phyloP scores from a whole-genome alignment of 2,888 invertebrate genomes.

The Sipunculus nudus region DNA sequence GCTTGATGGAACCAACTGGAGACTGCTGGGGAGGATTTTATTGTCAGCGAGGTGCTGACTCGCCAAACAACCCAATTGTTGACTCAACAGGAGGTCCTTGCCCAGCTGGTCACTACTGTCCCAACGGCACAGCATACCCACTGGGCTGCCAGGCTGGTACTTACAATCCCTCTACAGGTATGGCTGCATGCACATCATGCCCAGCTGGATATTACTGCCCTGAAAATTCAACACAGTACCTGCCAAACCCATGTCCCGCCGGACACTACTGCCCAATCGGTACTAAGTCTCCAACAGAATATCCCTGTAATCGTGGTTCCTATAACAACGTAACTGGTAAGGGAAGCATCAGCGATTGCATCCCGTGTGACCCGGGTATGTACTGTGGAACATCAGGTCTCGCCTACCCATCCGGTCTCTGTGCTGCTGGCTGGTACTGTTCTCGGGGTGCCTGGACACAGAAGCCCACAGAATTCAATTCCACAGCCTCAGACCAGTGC shows the following conservation, averaged over 20 bases:
- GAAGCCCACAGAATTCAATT: slow-evolving; percentile 54
- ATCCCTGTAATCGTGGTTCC: slow-evolving; percentile 54
- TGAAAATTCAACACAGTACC: slow-evolving; percentile 41
- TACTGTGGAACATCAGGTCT: slow-evolving; percentile 54
- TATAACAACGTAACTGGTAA: slow-evolving; percentile 51
- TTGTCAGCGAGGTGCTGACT: slow-evolving; percentile 51
- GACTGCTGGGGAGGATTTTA: slow-evolving; percentile 60
- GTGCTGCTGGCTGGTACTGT: slow-evolving; percentile 62
- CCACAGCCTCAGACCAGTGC: slow-evolving; percentile 45
- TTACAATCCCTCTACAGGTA: slow-evolving; percentile 46
- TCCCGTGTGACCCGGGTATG: slow-evolving; percentile 55
- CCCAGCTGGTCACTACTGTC: slow-evolving; percentile 60
- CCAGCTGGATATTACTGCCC: slow-evolving; percentile 58
- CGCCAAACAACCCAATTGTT: slow-evolving; percentile 40
- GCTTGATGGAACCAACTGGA: slow-evolving; percentile 52
- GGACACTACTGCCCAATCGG: slow-evolving; percentile 57
- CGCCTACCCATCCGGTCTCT: slow-evolving; percentile 44
- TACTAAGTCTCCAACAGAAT: slow-evolving; percentile 45
- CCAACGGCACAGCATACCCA: slow-evolving; percentile 57
- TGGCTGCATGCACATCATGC: slow-evolving; percentile 23
- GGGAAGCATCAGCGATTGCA: slow-evolving; percentile 46
- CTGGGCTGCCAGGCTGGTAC: slow-evolving; percentile 58
- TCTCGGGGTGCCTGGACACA: slow-evolving; percentile 53
- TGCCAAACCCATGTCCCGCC: slow-evolving; percentile 42
- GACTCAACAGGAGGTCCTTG: slow-evolving; percentile 55